Evolutionary conservation across 2,888 invertebrate species (phyloP), one percentile per base, ranked within the genome.

Genomic region (Matsumyia berberina): DNA sequence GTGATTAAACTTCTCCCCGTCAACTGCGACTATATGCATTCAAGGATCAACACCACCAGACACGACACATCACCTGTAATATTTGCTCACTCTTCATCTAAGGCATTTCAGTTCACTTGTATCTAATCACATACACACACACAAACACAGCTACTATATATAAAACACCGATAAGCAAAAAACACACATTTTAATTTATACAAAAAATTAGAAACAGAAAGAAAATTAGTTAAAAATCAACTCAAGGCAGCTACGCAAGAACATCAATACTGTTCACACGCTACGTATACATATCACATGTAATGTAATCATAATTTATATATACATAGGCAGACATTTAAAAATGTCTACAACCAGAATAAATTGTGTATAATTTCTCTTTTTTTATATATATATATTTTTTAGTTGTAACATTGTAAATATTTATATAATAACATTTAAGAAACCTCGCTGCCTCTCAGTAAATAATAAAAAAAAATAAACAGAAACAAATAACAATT

Each of bases 401-500:
- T 78, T 57, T 55, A 78, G 64, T 24, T 70, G 55, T 70, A 46
- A 64, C 35, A 70, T 69, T 85, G 85, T 85, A 85, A 80, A 85
- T 85, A 85, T 85, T 85, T 70, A 80, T 80, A 42, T 67, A 58
- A 66, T 74, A 83, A 79, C 55, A 76, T 80, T 85, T 80, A 87
- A 79, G 86, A 87, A 88, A 90, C 89, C 91, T 91, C 91, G 91
- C 90, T 91, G 91, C 89, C 89, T 91, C 91, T 90, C 90, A 90
- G 90, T 89, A 88, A 87, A 79, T 90, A 89, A 51, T 42, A 60
- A 72, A 55, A 49, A 66, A 39, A 39, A 42, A 31, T n/a, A n/a
- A n/a, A n/a, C n/a, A n/a, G n/a, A n/a, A n/a, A n/a, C n/a, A 46
- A 74, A 62, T 17, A 19, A 67, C 39, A 78, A 64, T 58, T 70